A percentile compares a stretch with the other conserved stretches of the same genome.
These are phyloP conservation scores for Sebastes kiyomatsui DNA, from an alignment of 2,797 vertebrate genomes.

Conservation along the genomic window DNA sequence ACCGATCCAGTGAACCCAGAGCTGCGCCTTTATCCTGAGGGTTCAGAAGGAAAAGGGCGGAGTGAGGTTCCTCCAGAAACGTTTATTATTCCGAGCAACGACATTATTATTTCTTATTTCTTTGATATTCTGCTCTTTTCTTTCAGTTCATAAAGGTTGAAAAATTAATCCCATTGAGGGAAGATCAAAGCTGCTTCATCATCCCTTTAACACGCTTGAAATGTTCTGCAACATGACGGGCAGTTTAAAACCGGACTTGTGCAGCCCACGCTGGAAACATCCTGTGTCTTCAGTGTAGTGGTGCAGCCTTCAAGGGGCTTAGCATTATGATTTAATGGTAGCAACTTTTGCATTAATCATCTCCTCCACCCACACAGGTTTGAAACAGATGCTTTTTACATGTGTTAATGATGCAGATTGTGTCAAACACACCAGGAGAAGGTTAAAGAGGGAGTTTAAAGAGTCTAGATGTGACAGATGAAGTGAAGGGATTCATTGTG, in stretches of 20 bases:
- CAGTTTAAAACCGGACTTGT: conserved; percentile 26
- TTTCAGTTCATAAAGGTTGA: conserved; percentile 35
- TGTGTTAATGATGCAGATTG: conserved; percentile 21
- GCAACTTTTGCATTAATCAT: conserved; percentile 57
- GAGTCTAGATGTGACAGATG: not conserved
- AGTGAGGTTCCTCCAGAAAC: conserved; percentile 12
- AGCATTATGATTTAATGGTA: conserved; percentile 50
- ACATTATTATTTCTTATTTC: conserved; percentile 8
- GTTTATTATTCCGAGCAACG: conserved; percentile 22
- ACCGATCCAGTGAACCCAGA: conserved; percentile 47
- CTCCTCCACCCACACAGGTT: conserved; percentile 38
- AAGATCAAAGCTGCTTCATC: conserved; percentile 57
- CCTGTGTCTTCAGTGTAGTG: conserved; percentile 23
- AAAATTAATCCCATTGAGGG: conserved; percentile 31
- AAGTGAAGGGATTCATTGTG: conserved; percentile 51
- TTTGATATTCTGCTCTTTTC: conserved; percentile 21
- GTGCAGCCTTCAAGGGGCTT: conserved; percentile 23
- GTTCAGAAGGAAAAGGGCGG: conserved; percentile 29
- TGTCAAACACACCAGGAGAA: conserved; percentile 4
- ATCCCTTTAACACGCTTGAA: conserved; percentile 38
- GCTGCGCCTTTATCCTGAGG: conserved; percentile 18
- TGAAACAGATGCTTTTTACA: conserved; percentile 18
- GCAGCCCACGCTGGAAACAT: conserved; percentile 24
- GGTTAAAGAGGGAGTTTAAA: conserved; percentile 1
- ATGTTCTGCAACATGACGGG: conserved; percentile 38